A percentile compares a stretch with the other conserved stretches of the same genome.
Evolutionary conservation across 2,113 vertebrate species (phyloP).

Genomic region (Poeciliopsis prolifica): DNA sequence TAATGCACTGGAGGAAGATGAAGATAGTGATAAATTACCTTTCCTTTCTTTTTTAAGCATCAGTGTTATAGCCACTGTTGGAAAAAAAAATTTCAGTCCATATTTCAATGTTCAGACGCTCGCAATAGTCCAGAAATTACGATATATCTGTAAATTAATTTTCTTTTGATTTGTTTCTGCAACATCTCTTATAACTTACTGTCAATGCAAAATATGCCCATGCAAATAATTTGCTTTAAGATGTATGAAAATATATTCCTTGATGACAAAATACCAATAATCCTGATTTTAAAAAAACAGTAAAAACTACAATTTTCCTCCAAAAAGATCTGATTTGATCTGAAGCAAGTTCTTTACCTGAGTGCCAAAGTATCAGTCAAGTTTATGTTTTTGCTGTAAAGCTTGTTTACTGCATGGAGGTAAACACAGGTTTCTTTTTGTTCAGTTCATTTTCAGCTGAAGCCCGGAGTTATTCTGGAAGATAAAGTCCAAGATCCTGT

Average conservation of each 20-base stretch:
- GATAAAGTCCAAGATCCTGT: conserved; percentile 23
- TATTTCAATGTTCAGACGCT: too few relatives aligned
- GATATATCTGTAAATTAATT: too few relatives aligned
- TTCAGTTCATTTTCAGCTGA: conserved; percentile 11
- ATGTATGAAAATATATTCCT: conserved; percentile 28
- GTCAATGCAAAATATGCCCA: conserved; percentile 1
- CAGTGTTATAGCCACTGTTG: too few relatives aligned
- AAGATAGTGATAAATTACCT: too few relatives aligned
- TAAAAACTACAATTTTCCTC: not conserved
- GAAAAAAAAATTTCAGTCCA: too few relatives aligned
- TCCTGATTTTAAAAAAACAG: not conserved
- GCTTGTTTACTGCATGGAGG: conserved; percentile 1
- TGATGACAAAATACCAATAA: conserved; percentile 3
- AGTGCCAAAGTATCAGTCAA: conserved; percentile 7
- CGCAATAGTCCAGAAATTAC: too few relatives aligned
- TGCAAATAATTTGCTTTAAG: conserved; percentile 33
- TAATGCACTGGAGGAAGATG: too few relatives aligned
- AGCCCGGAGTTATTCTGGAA: not conserved
- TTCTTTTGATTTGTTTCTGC: not conserved
- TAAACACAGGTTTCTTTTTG: not conserved
- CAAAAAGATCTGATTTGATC: conserved; percentile 24
- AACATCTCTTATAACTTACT: conserved; percentile 13
- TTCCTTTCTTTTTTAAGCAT: too few relatives aligned
- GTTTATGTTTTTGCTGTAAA: not conserved
- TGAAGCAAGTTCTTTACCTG: conserved; percentile 12